These are phyloP conservation scores for Sylvilagus floridanus DNA, from an alignment of 2,797 vertebrate species.

Conservation along the genomic window DNA sequence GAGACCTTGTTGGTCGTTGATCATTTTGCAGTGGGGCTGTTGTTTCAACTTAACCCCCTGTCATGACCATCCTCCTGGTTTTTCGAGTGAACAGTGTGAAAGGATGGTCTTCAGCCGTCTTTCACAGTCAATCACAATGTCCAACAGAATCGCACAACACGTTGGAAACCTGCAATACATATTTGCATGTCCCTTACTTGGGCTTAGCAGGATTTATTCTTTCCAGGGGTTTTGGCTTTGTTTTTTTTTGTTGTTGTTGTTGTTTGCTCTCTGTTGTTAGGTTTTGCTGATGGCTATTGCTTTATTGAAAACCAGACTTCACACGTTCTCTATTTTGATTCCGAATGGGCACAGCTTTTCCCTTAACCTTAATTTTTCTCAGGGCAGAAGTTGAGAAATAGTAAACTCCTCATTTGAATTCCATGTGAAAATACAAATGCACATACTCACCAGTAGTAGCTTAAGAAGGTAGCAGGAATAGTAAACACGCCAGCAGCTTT, in stretches of 20 bases:
- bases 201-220: slow-evolving; percentile 27
- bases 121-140: not conserved
- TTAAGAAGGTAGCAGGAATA: slow-evolving; percentile 52
- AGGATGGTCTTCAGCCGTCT: not conserved
- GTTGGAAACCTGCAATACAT: not conserved
- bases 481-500: slow-evolving; percentile 77
- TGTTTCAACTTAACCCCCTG: not conserved
- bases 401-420: slow-evolving; percentile 36
- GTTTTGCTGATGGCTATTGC: not conserved
- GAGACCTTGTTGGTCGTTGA: not conserved
- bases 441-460: slow-evolving; percentile 58
- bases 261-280: not conserved
- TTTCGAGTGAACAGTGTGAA: slow-evolving; percentile 20
- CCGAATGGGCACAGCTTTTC: not conserved
- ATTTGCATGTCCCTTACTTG: not conserved
- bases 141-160: not conserved
- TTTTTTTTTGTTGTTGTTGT: not conserved
- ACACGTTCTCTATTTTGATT: slow-evolving; percentile 36
- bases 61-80: not conserved
- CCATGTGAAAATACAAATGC: slow-evolving; percentile 47
- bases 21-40: not conserved
- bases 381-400: slow-evolving; percentile 55
- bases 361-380: not conserved
- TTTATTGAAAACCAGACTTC: slow-evolving; percentile 37
- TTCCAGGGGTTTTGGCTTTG: not conserved